Evolutionary conservation across 1,140 invertebrate species (phyloP).

Genomic region (Uloborus diversus): DNA sequence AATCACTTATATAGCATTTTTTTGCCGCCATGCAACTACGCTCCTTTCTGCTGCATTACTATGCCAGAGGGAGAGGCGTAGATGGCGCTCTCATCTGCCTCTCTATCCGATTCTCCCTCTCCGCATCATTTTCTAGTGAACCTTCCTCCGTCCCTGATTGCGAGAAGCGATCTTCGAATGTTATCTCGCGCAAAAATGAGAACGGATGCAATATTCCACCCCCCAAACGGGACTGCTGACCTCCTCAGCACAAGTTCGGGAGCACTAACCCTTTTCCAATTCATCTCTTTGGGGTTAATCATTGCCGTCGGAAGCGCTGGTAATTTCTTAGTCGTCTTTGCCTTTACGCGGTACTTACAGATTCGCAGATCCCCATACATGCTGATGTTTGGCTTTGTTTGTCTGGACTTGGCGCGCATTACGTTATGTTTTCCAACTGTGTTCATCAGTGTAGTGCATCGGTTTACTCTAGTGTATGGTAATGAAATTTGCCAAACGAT

Average conservation of each 20-base stretch:
- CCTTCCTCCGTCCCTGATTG: conserved; percentile 27
- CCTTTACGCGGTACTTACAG: conserved; percentile 22
- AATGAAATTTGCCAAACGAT: conserved; percentile 24
- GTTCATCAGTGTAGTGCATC: conserved; percentile 39
- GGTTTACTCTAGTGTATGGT: conserved; percentile 1
- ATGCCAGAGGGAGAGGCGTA: not conserved
- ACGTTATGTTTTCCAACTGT: conserved; percentile 31
- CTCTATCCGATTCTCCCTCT: conserved; percentile 5
- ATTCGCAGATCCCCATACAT: conserved; percentile 27
- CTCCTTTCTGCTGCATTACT: conserved; percentile 21
- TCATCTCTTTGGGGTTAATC: conserved; percentile 47
- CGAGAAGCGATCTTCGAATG: not conserved
- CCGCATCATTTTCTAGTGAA: conserved; percentile 21
- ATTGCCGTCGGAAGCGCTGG: conserved; percentile 41
- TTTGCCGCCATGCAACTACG: no score
- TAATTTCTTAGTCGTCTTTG: conserved; percentile 39
- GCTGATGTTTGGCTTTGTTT: conserved; percentile 37
- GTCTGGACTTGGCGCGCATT: conserved; percentile 32
- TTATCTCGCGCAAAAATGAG: not conserved
- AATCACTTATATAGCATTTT: no score
- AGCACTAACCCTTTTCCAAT: conserved; percentile 25
- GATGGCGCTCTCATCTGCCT: conserved; percentile 18
- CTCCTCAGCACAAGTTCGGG: not conserved
- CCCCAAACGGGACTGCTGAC: not conserved
- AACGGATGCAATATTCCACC: not conserved